Base-by-base conservation (phyloP, 2,888 invertebrate genomes). In the Drosophila birchii region DNA sequence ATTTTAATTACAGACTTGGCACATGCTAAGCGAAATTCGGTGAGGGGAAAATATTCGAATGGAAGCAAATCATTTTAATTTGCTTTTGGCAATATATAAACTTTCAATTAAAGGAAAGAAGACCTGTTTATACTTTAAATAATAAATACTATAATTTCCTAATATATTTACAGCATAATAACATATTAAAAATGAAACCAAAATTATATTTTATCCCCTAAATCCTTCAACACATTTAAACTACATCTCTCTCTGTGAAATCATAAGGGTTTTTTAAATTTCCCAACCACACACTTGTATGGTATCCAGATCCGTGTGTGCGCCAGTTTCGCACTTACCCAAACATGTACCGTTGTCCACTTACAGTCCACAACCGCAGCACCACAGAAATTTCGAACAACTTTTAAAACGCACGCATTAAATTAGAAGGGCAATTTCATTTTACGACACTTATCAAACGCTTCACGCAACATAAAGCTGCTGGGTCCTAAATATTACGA, bases 401-500 rank as follows among this genome's bases (percentile, higher is more conserved):
- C 38, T 57, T 44, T 47, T 43, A 16, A 43, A 45, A 20, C 39
- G 32, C 23, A 36, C 49, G 34, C 64, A 64, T 73, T 38, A 36
- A 64, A 72, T 54, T 54, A 57, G 53, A 34, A 58, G 54, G 64
- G 18, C 72, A 57, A 63, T 72, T 72, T 64, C 51, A 59, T 66
- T 73, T 73, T 73, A 73, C 49, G 59, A 59, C 73, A 66, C 73
- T 72, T 73, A 73, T 73, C 73, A 73, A 72, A 72, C 39, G 73
- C 43, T 66, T 73, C 41, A 64, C 73, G 66, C 58, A 66, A 73
- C 73, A 73, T 73, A 66, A 73, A 73, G 26, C 66, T 39, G 32
- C 26, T 16, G 20, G 32, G 47, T 45, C 45, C 45, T 64, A 45
- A 51, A 64, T 26, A 43, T 51, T 36, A 36, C 36, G 62, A 49